A percentile compares a stretch with the other conserved stretches of the same genome.
These are phyloP conservation scores for Lymantria monacha DNA, from an alignment of 2,888 invertebrate species.

Conservation along the genomic window DNA sequence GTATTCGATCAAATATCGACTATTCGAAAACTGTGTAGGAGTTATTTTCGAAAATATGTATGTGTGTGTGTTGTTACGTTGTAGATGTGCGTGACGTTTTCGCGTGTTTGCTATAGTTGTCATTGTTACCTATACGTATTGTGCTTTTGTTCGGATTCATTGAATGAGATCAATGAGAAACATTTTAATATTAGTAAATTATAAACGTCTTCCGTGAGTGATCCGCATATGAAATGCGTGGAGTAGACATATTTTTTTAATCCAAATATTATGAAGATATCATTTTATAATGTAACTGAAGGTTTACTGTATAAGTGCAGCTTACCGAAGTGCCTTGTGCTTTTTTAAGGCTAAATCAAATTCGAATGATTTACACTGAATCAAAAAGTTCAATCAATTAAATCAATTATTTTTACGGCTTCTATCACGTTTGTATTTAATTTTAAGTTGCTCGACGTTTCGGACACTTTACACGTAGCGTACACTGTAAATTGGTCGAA, in stretches of 20 bases:
- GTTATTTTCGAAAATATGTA: conserved; percentile 3
- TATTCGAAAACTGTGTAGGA: conserved; percentile 9
- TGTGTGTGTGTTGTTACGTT: conserved; percentile 30
- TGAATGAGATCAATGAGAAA: conserved; percentile 74
- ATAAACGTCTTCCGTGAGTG: conserved; percentile 77
- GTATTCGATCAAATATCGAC: conserved; percentile 18
- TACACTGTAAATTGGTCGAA: too few relatives aligned
- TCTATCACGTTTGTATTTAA: too few relatives aligned
- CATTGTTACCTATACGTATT: conserved; percentile 80
- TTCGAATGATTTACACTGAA: too few relatives aligned
- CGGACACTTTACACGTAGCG: too few relatives aligned
- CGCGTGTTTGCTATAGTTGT: conserved; percentile 78
- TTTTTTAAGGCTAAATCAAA: too few relatives aligned
- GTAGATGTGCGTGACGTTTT: conserved; percentile 35
- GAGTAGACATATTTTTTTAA: conserved; percentile 20
- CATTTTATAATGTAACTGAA: too few relatives aligned
- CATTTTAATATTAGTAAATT: conserved; percentile 82
- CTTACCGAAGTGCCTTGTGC: too few relatives aligned
- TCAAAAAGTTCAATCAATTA: too few relatives aligned
- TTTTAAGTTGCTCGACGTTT: too few relatives aligned
- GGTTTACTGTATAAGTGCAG: too few relatives aligned
- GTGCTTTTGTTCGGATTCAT: conserved; percentile 73
- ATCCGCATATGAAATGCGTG: conserved; percentile 22
- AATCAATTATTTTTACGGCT: too few relatives aligned
- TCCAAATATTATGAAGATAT: too few relatives aligned